phyloP scores from a whole-genome alignment of 53 echinoderm and acorn worm genomes.

The Crossaster papposus region DNA sequence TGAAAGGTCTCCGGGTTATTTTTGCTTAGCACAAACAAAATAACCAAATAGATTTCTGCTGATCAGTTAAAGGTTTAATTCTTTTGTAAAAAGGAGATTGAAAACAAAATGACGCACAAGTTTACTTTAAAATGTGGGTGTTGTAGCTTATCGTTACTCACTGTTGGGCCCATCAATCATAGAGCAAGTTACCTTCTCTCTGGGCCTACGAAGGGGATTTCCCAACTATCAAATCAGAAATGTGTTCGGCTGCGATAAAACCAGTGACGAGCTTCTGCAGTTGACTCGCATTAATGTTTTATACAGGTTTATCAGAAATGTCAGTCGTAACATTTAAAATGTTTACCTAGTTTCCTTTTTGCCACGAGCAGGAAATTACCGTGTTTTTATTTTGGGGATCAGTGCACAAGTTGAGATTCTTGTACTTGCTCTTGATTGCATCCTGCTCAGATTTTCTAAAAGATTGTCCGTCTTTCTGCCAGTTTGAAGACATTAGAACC shows the following conservation, averaged over 20 bases:
- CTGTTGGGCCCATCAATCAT: no score
- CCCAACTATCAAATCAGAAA: conserved; percentile 1
- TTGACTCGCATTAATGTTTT: conserved; percentile 37
- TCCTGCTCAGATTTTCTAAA: no score
- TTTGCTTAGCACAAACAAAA: no score
- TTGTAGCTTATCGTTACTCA: background rate
- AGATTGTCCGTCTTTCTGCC: no score
- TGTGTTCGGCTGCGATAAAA: conserved; percentile 37
- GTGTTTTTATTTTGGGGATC: background rate
- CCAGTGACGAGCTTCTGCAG: conserved; percentile 3
- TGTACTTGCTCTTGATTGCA: no score
- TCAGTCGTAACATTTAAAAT: conserved; percentile 19
- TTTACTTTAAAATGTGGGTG: background rate
- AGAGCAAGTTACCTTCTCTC: background rate
- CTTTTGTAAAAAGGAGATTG: no score
- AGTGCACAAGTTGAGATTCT: background rate
- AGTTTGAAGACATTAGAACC: no score
- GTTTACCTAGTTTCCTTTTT: conserved; percentile 6
- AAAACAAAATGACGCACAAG: no score
- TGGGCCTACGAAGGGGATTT: background rate
- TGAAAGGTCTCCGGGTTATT: no score
- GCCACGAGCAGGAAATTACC: background rate
- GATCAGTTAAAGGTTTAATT: no score
- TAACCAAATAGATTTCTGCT: no score
- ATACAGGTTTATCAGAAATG: conserved; percentile 36